Base-by-base conservation (phyloP, 1,140 invertebrate species). In the Cyclina sinensis region DNA sequence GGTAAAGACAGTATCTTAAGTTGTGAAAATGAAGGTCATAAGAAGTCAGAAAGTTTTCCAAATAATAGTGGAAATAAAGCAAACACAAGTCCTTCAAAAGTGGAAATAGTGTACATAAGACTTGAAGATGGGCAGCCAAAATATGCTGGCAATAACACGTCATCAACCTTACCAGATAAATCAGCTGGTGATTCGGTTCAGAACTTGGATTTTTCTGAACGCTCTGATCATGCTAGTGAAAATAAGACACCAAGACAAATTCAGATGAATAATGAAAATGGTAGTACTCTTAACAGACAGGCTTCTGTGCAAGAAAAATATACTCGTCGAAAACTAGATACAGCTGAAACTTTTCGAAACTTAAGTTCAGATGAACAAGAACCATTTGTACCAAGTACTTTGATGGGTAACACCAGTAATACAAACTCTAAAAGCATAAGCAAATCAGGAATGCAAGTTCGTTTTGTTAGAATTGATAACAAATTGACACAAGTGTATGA, bases 61-160 rank as follows among this genome's bases (percentile, higher is more conserved):
- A 24, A 57, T 4, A 18, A 57, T n/a, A 57, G 5, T 5, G 7
- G 21, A 18, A 57, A 24, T n/a, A 57, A 43, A 43, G 14, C 43
- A 43, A 43, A 7, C 30, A 5, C 30, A 11, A 18, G 35, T 32
- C 1, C 65, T 12, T 32, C 65, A 70, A 78, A 78, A 51, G 74
- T 78, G 2, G 74, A 78, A 78, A 48, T 78, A 51, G 46, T 78
- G 43, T 78, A 78, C 54, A 35, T 78, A 32, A 78, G 30, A 78
- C 30, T 51, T 54, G 74, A 78, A 51, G 46, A 78, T 78, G 74
- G 46, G 27, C 43, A 78, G 27, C 12, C 54, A 24, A 78, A 78
- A 57, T 32, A 35, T 32, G 74, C 54, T 35, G 24, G 2, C 24
- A 78, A 18, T 14, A 51, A 78, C 18, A 57, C 48, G 3, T 32